phyloP scores from a whole-genome alignment of 2,113 vertebrate species.

The Cygnus buccinator region DNA sequence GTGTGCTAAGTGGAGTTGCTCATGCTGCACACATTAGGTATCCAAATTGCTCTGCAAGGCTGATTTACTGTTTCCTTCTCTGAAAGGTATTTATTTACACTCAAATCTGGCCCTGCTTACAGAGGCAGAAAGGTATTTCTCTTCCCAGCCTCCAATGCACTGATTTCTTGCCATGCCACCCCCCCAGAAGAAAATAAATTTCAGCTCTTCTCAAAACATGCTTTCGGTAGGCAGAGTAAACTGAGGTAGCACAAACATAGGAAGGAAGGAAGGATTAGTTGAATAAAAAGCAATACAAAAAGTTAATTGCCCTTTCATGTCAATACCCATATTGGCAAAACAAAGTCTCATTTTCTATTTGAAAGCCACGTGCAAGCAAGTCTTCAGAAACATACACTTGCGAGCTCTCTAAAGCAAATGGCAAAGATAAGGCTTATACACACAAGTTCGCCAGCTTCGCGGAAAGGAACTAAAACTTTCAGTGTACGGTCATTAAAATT shows the following conservation, averaged over 20 bases:
- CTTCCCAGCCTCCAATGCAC: not conserved
- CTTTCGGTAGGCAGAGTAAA: constrained; percentile 14
- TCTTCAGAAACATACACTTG: not conserved
- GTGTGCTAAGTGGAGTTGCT: not conserved
- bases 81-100: constrained; percentile 36
- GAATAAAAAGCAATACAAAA: constrained; percentile 69
- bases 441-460: constrained; percentile 43
- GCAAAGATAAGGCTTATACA: constrained; percentile 45
- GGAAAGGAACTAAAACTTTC: constrained; percentile 64
- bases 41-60: not conserved
- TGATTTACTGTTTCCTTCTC: constrained; percentile 45
- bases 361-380: constrained; percentile 18
- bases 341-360: constrained; percentile 59
- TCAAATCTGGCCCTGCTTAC: not conserved
- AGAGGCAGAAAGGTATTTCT: constrained; percentile 25
- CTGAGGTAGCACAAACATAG: constrained; percentile 5
- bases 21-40: not conserved
- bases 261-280: constrained; percentile 30
- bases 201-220: constrained; percentile 29
- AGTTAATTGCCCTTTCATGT: constrained; percentile 60
- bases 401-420: not conserved
- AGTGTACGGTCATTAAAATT: constrained; percentile 62
- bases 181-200: not conserved
- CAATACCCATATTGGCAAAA: constrained; percentile 63
- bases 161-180: not conserved